phyloP scores from a whole-genome alignment of 1,140 invertebrate genomes.

The Sycobia sp. region DNA sequence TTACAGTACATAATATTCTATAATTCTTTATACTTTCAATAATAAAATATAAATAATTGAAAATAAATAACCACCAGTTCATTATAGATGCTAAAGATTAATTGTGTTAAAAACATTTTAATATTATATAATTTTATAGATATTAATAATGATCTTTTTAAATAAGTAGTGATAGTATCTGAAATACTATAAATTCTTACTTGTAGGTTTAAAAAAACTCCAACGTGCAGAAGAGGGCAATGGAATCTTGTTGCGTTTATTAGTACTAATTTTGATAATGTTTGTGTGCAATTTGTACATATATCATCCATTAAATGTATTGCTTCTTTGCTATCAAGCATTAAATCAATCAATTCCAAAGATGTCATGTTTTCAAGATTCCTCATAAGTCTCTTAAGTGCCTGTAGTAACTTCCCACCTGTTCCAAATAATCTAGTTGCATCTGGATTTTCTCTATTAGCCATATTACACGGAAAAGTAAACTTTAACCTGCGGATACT shows the following conservation, averaged over 20 bases:
- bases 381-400: slow-evolving; percentile 73
- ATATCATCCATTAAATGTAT: slow-evolving; percentile 77
- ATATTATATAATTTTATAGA: neutral
- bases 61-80: too few relatives aligned
- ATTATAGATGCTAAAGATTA: too few relatives aligned
- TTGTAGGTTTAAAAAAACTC: slow-evolving; percentile 76
- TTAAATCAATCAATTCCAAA: slow-evolving; percentile 77
- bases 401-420: slow-evolving; percentile 73
- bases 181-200: slow-evolving; percentile 52
- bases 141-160: neutral
- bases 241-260: slow-evolving; percentile 78
- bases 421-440: slow-evolving; percentile 74
- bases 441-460: slow-evolving; percentile 65
- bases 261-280: slow-evolving; percentile 69
- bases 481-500: slow-evolving; percentile 73
- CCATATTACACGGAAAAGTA: slow-evolving; percentile 80
- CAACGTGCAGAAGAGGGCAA: slow-evolving; percentile 77
- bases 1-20: too few relatives aligned
- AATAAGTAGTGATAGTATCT: too few relatives aligned
- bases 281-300: slow-evolving; percentile 69
- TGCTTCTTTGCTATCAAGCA: slow-evolving; percentile 74
- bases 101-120: neutral
- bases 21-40: too few relatives aligned
- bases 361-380: slow-evolving; percentile 70
- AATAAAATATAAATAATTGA: neutral